Conservation (phyloP, 2,797 vertebrate species). For the Xiphorhynchus erythropygius region DNA sequence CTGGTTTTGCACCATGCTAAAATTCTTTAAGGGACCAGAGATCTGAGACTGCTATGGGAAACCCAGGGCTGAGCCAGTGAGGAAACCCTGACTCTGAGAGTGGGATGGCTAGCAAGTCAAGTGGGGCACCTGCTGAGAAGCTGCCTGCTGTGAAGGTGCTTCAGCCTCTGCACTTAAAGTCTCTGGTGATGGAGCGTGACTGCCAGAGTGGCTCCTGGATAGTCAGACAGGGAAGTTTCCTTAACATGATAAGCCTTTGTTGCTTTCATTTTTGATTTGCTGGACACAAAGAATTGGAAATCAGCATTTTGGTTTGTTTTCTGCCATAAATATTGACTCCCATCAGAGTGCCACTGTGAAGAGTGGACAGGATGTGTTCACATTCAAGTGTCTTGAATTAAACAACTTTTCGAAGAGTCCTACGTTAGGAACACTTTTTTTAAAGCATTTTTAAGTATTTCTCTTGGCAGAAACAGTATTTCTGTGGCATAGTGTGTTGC, state of each 20-base stretch:
- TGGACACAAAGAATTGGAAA: neutral
- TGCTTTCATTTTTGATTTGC: neutral
- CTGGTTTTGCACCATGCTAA: neutral
- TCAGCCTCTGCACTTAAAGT: neutral
- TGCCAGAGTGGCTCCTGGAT: neutral
- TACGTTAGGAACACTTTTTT: neutral
- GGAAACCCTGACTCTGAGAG: neutral
- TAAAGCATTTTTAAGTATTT: neutral
- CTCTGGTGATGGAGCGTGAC: neutral
- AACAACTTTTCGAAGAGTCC: neutral
- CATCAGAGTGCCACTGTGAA: neutral
- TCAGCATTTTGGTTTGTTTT: neutral
- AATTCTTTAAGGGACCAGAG: neutral
- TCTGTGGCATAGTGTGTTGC: neutral
- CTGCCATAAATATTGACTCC: neutral
- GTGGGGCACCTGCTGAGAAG: neutral
- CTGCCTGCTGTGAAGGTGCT: rapidly evolving
- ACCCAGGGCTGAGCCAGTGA: neutral
- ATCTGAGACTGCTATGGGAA: neutral
- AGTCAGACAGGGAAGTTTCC: neutral
- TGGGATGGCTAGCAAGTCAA: rapidly evolving
- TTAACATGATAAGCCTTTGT: neutral
- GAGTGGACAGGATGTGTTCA: neutral
- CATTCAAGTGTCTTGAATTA: neutral
- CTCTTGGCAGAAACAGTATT: neutral